Evolutionary conservation across 2,113 vertebrate species (phyloP).

Genomic region (Xyrauchen texanus): DNA sequence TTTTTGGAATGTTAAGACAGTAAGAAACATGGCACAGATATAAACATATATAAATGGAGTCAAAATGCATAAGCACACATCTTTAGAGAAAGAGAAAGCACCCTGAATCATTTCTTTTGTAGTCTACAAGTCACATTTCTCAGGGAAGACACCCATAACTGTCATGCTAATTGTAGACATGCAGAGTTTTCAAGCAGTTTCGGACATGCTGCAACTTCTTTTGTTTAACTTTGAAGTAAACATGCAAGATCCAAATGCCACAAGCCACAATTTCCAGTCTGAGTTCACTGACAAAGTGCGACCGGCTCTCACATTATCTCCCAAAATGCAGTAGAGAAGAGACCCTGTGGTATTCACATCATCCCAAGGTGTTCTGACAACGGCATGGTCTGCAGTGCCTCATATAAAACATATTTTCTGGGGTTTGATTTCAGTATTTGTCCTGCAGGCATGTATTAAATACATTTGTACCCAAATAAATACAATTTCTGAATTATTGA

Average conservation of each 20-base stretch:
- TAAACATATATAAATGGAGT: conserved; percentile 68
- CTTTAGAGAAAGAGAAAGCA: conserved; percentile 41
- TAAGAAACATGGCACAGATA: conserved; percentile 65
- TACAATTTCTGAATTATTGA: too few relatives aligned
- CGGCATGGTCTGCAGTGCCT: conserved; percentile 46
- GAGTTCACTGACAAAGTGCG: conserved; percentile 53
- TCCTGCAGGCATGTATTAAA: too few relatives aligned
- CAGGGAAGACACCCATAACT: neutral
- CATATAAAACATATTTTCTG: neutral
- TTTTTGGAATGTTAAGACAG: conserved; percentile 59
- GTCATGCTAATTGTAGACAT: conserved; percentile 48
- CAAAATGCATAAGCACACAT: conserved; percentile 57
- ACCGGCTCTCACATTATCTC: conserved; percentile 55
- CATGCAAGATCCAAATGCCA: conserved; percentile 49
- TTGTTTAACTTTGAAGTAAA: conserved; percentile 12
- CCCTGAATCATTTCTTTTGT: conserved; percentile 37
- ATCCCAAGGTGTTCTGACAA: conserved; percentile 46
- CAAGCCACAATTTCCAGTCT: conserved; percentile 29
- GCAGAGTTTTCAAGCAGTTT: conserved; percentile 41
- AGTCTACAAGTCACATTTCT: conserved; percentile 23
- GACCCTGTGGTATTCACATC: neutral
- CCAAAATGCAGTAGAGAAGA: conserved; percentile 49
- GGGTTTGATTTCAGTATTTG: neutral
- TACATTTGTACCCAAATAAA: too few relatives aligned
- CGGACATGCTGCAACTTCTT: conserved; percentile 42